phyloP scores from a whole-genome alignment of 2,888 invertebrate genomes.

The Conomelus anceps region DNA sequence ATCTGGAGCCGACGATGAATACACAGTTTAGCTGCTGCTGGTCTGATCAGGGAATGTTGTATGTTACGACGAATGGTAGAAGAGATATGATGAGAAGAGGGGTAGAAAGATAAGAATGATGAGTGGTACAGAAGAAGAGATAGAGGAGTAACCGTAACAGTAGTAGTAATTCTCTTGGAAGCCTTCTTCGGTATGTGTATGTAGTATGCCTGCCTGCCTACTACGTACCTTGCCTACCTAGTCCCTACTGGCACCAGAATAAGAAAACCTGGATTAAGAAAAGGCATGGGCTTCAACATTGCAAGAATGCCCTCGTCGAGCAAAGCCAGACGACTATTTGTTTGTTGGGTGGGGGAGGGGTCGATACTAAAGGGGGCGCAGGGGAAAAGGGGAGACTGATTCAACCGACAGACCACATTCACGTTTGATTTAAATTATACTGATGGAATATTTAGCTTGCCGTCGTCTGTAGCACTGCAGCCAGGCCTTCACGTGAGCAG shows the following conservation, averaged over 20 bases:
- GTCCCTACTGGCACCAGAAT: background rate
- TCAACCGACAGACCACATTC: background rate
- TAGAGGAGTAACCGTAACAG: background rate
- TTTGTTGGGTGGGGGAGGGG: background rate
- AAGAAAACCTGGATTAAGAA: background rate
- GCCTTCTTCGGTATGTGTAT: background rate
- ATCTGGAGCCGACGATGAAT: background rate
- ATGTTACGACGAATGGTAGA: background rate
- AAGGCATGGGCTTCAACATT: background rate
- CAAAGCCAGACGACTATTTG: background rate
- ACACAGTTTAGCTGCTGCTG: background rate
- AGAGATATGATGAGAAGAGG: background rate
- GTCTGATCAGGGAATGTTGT: background rate
- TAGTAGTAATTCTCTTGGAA: background rate
- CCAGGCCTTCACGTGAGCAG: background rate
- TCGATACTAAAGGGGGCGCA: too few relatives aligned
- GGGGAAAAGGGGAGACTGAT: background rate
- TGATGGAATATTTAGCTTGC: background rate
- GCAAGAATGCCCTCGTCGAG: background rate
- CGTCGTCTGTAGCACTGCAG: background rate
- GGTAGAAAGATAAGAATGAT: background rate
- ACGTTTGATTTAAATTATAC: background rate
- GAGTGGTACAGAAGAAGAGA: background rate
- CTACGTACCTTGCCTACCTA: background rate
- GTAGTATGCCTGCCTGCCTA: background rate